Conservation (phyloP, 64 coral and sea anemone species). For the Platygyra sinensis region DNA sequence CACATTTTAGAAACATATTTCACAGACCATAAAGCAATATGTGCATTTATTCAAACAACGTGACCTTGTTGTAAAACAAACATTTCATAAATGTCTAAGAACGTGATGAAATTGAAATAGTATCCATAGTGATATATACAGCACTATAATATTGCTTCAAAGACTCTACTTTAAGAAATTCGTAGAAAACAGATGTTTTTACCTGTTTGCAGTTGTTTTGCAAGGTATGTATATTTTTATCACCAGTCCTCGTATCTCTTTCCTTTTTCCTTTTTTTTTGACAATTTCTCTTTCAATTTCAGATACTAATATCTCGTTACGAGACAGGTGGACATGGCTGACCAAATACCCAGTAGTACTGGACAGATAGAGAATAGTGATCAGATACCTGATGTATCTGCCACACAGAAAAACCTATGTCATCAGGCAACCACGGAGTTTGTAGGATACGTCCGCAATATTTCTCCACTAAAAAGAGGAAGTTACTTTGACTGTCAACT, state of each 20-base stretch:
- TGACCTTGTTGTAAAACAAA: conserved; percentile 26
- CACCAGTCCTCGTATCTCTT: conserved; percentile 22
- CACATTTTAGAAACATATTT: conserved; percentile 2
- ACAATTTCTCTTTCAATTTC: conserved; percentile 26
- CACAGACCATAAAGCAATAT: no score
- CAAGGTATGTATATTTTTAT: conserved; percentile 24
- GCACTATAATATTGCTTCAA: conserved; percentile 14
- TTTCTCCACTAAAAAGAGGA: no score
- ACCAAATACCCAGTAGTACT: conserved; percentile 20
- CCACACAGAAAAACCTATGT: no score
- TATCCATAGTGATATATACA: conserved; percentile 12
- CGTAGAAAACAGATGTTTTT: conserved; percentile 21
- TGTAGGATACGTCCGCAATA: no score
- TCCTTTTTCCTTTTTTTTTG: conserved; percentile 17
- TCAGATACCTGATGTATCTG: no score
- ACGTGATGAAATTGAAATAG: conserved; percentile 17
- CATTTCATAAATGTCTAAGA: conserved; percentile 20
- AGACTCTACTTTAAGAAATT: background rate
- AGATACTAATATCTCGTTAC: conserved; percentile 1
- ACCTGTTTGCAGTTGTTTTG: conserved; percentile 9
- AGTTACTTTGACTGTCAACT: no score
- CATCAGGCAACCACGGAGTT: no score
- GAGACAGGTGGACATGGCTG: conserved; percentile 12
- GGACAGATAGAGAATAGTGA: background rate
- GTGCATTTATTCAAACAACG: conserved; percentile 1